These are phyloP conservation scores for Sapayoa aenigma DNA, from an alignment of 2,113 vertebrate genomes.

Conservation along the genomic window DNA sequence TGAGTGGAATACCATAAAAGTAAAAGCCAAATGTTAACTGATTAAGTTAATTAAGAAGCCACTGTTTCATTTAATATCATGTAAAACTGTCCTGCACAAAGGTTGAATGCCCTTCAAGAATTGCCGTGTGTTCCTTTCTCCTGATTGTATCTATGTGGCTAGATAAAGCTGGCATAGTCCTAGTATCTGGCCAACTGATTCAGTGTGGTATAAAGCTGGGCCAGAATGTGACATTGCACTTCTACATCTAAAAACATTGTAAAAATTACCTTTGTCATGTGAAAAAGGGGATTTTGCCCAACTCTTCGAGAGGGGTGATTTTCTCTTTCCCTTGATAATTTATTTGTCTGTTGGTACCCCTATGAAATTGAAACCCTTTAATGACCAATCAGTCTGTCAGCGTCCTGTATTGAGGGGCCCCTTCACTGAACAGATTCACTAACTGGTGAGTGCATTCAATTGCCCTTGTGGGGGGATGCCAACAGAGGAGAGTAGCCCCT, in stretches of 20 bases:
- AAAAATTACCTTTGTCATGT: neutral
- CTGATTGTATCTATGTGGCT: neutral
- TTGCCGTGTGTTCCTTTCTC: neutral
- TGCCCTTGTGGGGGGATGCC: too few species aligned
- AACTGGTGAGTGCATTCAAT: too few species aligned
- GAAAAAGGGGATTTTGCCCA: too few species aligned
- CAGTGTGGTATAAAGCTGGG: neutral
- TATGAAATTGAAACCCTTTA: too few species aligned
- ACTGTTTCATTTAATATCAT: neutral
- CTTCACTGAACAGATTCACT: too few species aligned
- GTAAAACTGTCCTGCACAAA: neutral
- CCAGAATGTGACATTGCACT: neutral
- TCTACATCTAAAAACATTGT: neutral
- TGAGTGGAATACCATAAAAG: neutral
- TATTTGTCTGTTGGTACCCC: too few species aligned
- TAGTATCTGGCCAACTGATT: neutral
- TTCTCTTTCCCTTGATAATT: too few species aligned
- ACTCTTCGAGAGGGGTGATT: too few species aligned
- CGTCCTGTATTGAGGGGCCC: too few species aligned
- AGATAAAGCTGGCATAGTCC: neutral
- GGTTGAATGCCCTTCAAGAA: neutral
- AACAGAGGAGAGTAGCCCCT: too few species aligned
- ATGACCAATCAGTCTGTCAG: too few species aligned
- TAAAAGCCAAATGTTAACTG: neutral
- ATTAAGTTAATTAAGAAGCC: neutral